Evolutionary conservation across 2,797 vertebrate species (phyloP), one percentile per base, ranked within the genome.

Genomic region (Sebastolobus altivelis): DNA sequence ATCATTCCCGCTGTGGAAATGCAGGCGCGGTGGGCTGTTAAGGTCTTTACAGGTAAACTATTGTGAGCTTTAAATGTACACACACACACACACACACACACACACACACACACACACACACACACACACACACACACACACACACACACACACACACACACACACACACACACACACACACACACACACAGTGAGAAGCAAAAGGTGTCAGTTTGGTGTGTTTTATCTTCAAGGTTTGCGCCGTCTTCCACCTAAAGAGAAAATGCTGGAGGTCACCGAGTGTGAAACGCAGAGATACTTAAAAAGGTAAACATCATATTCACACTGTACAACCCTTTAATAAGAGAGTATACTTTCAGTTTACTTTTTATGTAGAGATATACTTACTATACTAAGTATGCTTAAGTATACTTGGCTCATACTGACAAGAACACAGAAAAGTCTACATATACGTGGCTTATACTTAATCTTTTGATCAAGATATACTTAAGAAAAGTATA

Each of bases 1-100:
- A 81, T 93, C 16, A 93, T 94, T 85, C 94, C 96, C 1, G 8
- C 92, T 14, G 89, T 94, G 72, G 96, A 97, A 83, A 92, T 97
- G 87, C 97, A 97, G 88, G 94, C 92, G 1, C 93, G 95, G 4
- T 96, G 96, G 95, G 95, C 95, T 31, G 85, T 92, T 0, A 90
- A 87, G 76, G 93, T 96, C 55, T 95, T 97, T 70, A 60, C 93
- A 77, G 96, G 96, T 97, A 92, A 86, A 77, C 13, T n/a, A 6
- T 37, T 25, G 10, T 25, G 3, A 65, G 5, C 22, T 61, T 58
- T n/a, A 40, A 13, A 55, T n/a, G 12, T 18, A 29, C 22, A 60
- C 38, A 54, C 61, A 49, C 18, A 43, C 10, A 1, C 4, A 10
- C 22, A 35, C 10, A 1, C 3, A 10, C 22, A 18, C 43, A 46